A percentile compares a stretch with the other conserved stretches of the same genome.
Conservation (phyloP, 2,797 vertebrate species). For the Pterois miles region DNA sequence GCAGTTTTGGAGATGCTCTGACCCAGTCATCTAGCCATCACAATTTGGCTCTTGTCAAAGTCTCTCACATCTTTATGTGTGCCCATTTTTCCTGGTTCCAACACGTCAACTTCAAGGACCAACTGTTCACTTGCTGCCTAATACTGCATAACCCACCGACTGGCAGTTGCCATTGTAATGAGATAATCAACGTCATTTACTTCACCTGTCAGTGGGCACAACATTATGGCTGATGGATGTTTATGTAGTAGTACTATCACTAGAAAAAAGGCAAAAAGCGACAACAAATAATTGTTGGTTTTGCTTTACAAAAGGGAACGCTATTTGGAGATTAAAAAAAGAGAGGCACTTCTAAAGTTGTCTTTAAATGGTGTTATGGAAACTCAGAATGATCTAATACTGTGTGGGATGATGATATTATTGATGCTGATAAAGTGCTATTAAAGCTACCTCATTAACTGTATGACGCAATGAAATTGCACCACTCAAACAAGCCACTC, state of each 20-base stretch:
- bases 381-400: background rate
- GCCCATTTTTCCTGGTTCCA: too few relatives aligned
- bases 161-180: too few relatives aligned
- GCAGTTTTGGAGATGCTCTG: too few relatives aligned
- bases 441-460: background rate
- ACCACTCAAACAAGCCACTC: background rate
- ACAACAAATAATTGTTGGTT: background rate
- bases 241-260: background rate
- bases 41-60: too few relatives aligned
- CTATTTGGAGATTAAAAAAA: background rate
- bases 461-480: background rate
- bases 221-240: too few relatives aligned
- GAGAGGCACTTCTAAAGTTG: background rate
- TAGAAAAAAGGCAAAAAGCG: background rate
- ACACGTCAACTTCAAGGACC: too few relatives aligned
- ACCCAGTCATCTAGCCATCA: too few relatives aligned
- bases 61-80: too few relatives aligned
- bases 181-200: too few relatives aligned
- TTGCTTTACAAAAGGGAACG: background rate
- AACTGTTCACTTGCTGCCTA: too few relatives aligned
- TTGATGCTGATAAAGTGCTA: background rate
- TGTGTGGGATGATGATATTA: background rate
- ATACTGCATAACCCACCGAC: too few relatives aligned
- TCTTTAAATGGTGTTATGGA: background rate
- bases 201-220: too few relatives aligned